Evolutionary conservation across 2,888 invertebrate species (phyloP).

Genomic region (Drosophila setosimentum): DNA sequence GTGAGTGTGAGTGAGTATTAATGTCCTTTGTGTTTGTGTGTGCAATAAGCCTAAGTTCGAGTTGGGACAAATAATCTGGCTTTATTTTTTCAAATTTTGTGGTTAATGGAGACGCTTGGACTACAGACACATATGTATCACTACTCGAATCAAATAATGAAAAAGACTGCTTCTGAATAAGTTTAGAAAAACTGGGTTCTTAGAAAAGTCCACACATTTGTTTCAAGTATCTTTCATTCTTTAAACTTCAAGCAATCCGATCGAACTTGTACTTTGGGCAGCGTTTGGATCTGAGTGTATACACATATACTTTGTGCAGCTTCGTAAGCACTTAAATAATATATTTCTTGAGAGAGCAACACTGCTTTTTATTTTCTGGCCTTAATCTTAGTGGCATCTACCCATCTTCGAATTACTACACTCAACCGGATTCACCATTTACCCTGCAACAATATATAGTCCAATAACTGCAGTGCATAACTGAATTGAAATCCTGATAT

Average conservation of each 20-base stretch:
- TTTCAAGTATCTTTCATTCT: neutral
- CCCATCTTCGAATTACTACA: constrained; percentile 16
- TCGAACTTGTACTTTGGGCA: neutral
- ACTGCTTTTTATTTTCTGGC: constrained; percentile 3
- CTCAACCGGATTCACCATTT: neutral
- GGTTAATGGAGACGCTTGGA: constrained; percentile 44
- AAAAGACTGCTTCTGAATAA: neutral
- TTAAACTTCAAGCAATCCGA: neutral
- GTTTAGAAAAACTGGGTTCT: neutral
- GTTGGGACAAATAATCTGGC: constrained; percentile 31
- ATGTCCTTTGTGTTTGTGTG: neutral
- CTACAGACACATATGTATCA: constrained; percentile 9
- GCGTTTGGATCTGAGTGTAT: neutral
- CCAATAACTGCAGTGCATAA: constrained; percentile 3
- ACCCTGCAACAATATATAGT: neutral
- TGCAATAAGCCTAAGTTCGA: constrained; percentile 30
- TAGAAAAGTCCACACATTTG: neutral
- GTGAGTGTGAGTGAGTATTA: neutral
- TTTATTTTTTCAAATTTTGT: constrained; percentile 51
- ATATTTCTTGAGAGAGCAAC: constrained; percentile 12
- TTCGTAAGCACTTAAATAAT: constrained; percentile 38
- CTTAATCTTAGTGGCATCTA: constrained; percentile 26
- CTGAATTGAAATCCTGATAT: constrained; percentile 9
- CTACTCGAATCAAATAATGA: neutral
- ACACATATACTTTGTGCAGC: neutral